Evolutionary conservation across 2,113 vertebrate genomes (phyloP).

Genomic region (Myotis brandtii): DNA sequence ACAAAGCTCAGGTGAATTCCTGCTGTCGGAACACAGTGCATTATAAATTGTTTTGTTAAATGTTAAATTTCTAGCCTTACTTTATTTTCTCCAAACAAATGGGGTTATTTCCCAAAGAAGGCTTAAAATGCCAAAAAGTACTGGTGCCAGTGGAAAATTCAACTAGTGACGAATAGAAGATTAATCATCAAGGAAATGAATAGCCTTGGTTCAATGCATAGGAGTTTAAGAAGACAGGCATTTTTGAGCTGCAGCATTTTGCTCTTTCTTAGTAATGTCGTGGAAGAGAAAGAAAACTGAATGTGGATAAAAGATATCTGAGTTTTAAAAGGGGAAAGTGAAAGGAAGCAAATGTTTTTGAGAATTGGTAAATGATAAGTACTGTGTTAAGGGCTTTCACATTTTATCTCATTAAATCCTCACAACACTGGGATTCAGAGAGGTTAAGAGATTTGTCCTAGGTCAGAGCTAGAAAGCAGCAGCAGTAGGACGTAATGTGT

Average conservation of each 20-base stretch:
- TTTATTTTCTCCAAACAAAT: constrained; percentile 46
- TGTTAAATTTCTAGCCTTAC: constrained; percentile 55
- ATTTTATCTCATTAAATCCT: constrained; percentile 35
- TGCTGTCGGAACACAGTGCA: constrained; percentile 74
- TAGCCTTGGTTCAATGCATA: constrained; percentile 22
- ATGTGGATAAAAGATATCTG: background rate
- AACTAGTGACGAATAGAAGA: constrained; percentile 3
- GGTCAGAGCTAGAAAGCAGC: background rate
- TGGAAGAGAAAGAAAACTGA: background rate
- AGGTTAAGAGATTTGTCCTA: background rate
- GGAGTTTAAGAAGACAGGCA: constrained; percentile 39
- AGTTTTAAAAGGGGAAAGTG: background rate
- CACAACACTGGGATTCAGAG: background rate
- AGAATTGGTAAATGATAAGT: background rate
- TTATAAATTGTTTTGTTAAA: constrained; percentile 30
- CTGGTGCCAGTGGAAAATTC: constrained; percentile 65
- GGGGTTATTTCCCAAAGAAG: background rate
- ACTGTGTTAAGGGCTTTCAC: background rate
- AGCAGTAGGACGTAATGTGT: background rate
- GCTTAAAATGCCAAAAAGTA: constrained; percentile 2
- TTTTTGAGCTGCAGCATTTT: background rate
- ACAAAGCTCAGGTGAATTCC: constrained; percentile 84
- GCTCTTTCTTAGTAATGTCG: constrained; percentile 13
- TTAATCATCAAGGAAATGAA: constrained; percentile 57
- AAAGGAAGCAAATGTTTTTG: background rate